A percentile compares a stretch with the other conserved stretches of the same genome.
These are phyloP conservation scores for Microplitis deprimator DNA, from an alignment of 2,888 invertebrate genomes.

Conservation along the genomic window DNA sequence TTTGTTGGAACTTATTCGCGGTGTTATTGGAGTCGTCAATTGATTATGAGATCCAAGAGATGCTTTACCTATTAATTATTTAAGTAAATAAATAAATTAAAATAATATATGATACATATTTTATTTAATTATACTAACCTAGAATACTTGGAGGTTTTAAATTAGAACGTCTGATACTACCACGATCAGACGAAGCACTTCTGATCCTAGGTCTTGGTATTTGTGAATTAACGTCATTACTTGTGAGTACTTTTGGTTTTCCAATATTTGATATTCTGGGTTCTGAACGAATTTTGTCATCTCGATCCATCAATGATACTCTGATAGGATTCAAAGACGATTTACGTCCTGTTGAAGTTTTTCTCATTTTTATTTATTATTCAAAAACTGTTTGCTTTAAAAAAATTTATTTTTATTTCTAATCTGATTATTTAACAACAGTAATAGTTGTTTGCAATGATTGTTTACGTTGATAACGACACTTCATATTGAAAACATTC, in stretches of 20 bases:
- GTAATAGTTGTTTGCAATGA: not conserved
- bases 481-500: conserved; percentile 16
- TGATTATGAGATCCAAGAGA: conserved; percentile 12
- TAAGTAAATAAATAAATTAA: not conserved
- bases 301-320: conserved; percentile 54
- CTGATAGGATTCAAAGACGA: conserved; percentile 61
- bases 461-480: not conserved
- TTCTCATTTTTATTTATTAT: conserved; percentile 48
- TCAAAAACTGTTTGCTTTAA: not conserved
- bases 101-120: not conserved
- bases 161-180: conserved; percentile 53
- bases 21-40: conserved; percentile 44
- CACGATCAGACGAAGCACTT: conserved; percentile 54
- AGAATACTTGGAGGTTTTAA: conserved; percentile 49
- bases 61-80: conserved; percentile 44
- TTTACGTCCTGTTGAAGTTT: conserved; percentile 53
- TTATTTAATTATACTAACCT: conserved; percentile 48
- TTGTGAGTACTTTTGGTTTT: conserved; percentile 5
- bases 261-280: conserved; percentile 44
- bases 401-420: not conserved
- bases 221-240: conserved; percentile 50
- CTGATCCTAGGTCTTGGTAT: conserved; percentile 61
- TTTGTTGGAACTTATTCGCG: conserved; percentile 32
- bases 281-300: conserved; percentile 55
- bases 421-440: not conserved